Evolutionary conservation across 2,797 vertebrate species (phyloP).

Genomic region (Hephaestus fuliginosus): DNA sequence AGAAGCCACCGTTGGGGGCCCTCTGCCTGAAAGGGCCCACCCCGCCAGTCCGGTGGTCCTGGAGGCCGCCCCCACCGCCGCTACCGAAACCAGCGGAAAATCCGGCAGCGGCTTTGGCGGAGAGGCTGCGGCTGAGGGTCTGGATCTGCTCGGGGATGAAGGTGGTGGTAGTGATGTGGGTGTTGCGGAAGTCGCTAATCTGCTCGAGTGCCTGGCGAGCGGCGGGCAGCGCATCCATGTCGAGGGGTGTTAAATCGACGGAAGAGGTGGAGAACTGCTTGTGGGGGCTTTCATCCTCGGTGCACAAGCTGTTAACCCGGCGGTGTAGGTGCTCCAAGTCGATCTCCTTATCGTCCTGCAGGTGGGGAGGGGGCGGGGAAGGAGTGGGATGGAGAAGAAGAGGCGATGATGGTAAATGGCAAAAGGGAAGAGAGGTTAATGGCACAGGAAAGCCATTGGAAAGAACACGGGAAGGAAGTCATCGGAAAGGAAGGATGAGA

Average conservation of each 20-base stretch:
- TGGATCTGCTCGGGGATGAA: constrained; percentile 99
- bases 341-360: constrained; percentile 99
- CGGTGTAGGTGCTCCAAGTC: constrained; percentile 99
- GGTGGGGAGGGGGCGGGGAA: constrained; percentile 56
- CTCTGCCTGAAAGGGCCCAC: constrained; percentile 95
- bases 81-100: constrained; percentile 92
- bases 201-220: constrained; percentile 98
- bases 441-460: constrained; percentile 24
- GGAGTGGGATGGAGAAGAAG: constrained; percentile 60
- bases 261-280: constrained; percentile 99
- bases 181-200: constrained; percentile 99
- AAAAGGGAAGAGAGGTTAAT: constrained; percentile 53
- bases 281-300: constrained; percentile 99
- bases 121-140: constrained; percentile 98
- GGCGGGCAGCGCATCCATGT: constrained; percentile 97
- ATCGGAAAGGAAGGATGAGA: constrained; percentile 20
- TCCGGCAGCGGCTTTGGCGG: constrained; percentile 97
- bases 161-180: constrained; percentile 99
- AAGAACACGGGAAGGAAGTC: constrained; percentile 29
- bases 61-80: constrained; percentile 82
- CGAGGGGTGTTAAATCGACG: constrained; percentile 98
- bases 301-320: constrained; percentile 99
- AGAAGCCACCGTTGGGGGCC: constrained; percentile 98
- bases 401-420: constrained; percentile 67
- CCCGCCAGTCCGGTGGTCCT: constrained; percentile 97